Percentiles rank a stretch among this genome's conserved stretches.
These are phyloP conservation scores for Brachyistius frenatus DNA, from an alignment of 2,113 vertebrate genomes.

Conservation along the genomic window DNA sequence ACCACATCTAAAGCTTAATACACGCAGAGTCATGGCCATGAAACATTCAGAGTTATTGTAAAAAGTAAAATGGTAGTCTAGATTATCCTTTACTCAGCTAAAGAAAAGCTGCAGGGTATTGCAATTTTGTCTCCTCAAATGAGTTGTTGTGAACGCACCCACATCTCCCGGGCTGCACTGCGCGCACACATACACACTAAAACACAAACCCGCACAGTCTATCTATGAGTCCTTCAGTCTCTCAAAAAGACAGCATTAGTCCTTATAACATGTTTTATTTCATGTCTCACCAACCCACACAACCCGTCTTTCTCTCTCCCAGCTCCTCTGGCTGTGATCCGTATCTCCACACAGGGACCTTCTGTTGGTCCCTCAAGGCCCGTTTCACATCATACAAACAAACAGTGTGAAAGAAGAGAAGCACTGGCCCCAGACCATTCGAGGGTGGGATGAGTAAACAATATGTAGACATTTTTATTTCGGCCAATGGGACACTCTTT, in stretches of 20 bases:
- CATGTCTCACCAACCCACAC: slow-evolving; percentile 66
- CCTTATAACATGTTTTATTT: slow-evolving; percentile 65
- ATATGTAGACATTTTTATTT: slow-evolving; percentile 63
- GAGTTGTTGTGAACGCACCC: neutral
- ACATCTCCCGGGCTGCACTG: neutral
- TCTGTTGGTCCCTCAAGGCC: slow-evolving; percentile 69
- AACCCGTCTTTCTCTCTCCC: slow-evolving; percentile 39
- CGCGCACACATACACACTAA: neutral
- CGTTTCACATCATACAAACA: slow-evolving; percentile 74
- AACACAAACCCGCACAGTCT: neutral
- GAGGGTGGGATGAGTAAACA: slow-evolving; percentile 62
- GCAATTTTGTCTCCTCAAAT: neutral
- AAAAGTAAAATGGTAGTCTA: neutral
- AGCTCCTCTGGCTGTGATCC: slow-evolving; percentile 64
- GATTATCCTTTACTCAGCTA: neutral
- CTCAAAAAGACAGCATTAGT: slow-evolving; percentile 47
- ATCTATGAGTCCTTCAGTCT: slow-evolving; percentile 35
- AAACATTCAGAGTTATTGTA: neutral
- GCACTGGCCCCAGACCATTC: slow-evolving; percentile 30
- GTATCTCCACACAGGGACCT: slow-evolving; percentile 67
- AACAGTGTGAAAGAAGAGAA: slow-evolving; percentile 68
- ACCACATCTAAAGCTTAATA: neutral
- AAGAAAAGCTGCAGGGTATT: neutral
- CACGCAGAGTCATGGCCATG: neutral
- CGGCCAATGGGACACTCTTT: slow-evolving; percentile 30